Percentiles rank a stretch among this genome's conserved stretches.
Conservation (phyloP, 2,797 vertebrate species). For the Toxotes lorentzi region DNA sequence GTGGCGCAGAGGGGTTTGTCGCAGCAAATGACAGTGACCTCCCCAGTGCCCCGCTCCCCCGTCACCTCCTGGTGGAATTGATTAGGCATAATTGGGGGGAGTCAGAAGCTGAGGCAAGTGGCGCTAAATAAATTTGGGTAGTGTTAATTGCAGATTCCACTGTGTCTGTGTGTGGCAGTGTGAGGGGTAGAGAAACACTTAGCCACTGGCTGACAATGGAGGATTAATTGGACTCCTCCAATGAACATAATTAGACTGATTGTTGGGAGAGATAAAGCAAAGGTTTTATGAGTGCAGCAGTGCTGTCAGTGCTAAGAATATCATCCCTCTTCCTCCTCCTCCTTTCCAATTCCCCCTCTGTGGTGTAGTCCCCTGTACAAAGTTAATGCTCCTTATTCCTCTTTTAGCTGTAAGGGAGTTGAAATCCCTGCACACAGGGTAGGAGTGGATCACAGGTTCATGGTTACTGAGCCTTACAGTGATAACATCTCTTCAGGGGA, state of each 20-base stretch:
- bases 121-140: constrained; percentile 91
- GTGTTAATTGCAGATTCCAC: constrained; percentile 91
- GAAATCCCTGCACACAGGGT: constrained; percentile 56
- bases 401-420: constrained; percentile 67
- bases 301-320: constrained; percentile 80
- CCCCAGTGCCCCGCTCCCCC: constrained; percentile 65
- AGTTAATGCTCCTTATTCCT: constrained; percentile 70
- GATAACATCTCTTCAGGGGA: constrained; percentile 70
- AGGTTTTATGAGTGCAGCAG: constrained; percentile 86
- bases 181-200: constrained; percentile 88
- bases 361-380: constrained; percentile 54
- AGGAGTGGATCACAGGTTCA: constrained; percentile 71
- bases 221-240: constrained; percentile 93
- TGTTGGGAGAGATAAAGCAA: constrained; percentile 89
- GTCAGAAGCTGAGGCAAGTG: constrained; percentile 88
- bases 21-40: constrained; percentile 83
- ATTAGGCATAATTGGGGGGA: constrained; percentile 91
- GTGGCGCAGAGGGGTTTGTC: constrained; percentile 74
- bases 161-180: constrained; percentile 88
- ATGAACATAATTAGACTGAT: constrained; percentile 94
- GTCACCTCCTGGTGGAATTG: constrained; percentile 85
- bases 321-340: constrained; percentile 56
- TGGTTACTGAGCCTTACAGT: constrained; percentile 59
- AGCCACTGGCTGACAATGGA: constrained; percentile 89
- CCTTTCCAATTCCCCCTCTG: constrained; percentile 49